Evolutionary conservation across 1,140 invertebrate species (phyloP), one percentile per base, ranked within the genome.

Genomic region (Drosophila saltans): DNA sequence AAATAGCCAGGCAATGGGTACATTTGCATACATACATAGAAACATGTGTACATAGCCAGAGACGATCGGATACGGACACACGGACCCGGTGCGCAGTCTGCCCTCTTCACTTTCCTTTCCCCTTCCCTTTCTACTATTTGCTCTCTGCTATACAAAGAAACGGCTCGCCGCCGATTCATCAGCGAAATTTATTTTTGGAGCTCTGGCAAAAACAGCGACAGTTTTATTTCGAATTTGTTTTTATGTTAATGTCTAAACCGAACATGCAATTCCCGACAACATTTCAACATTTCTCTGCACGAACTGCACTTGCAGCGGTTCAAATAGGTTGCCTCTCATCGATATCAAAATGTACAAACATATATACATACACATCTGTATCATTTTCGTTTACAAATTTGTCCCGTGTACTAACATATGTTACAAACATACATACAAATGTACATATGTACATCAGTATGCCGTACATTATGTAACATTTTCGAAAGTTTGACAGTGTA

Each of bases 171-270:
- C 63, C 72, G 72, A 70, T 68, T 70, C 73, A 73, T 73, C 69
- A 79, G 72, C 68, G 73, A 88, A 83, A 86, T 86, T 82, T 86
- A 86, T 86, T 86, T 86, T 86, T 86, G 83, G 83, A 88, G 72
- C 76, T 86, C 72, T 85, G 83, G 83, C 79, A 66, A 78, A 78
- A 76, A 86, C 83, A 80, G 83, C 79, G 80, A 83, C 83, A 72
- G 77, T 86, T 86, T 86, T 72, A 88, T 76, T 82, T 79, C 48
- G 82, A 79, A 86, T 79, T 79, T 86, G 66, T 75, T 83, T 84
- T 75, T 79, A 79, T 85, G 81, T 86, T 86, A 66, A 68, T 68
- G 40, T 45, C 48, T 70, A 65, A 72, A 70, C 83, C 72, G 68
- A 86, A 82, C 80, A 86, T 68, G 79, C 75, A 85, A 59, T 52